Percentiles rank a stretch among this genome's conserved stretches.
Conservation (phyloP, 2,888 invertebrate genomes). For the Lydus trimaculatus region DNA sequence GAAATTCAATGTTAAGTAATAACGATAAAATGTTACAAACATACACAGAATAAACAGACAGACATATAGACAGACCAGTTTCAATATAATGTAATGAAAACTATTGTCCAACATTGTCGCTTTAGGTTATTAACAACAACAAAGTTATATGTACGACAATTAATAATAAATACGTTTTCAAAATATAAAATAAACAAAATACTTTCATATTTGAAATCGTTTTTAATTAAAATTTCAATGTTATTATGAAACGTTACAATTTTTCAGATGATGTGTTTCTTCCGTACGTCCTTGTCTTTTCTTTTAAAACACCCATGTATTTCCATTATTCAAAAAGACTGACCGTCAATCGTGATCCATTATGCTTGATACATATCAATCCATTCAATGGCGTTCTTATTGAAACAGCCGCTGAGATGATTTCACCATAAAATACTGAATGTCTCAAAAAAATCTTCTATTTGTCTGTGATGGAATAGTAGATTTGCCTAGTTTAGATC, state of each 20-base stretch:
- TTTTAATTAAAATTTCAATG: not conserved
- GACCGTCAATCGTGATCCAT: slow-evolving; percentile 15
- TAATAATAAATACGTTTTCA: slow-evolving; percentile 45
- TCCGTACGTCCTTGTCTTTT: not conserved
- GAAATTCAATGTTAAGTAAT: not conserved
- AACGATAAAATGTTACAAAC: not conserved
- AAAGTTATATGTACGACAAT: slow-evolving; percentile 37
- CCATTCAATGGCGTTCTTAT: slow-evolving; percentile 14
- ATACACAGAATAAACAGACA: not conserved
- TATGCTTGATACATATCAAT: slow-evolving; percentile 7
- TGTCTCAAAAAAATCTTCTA: not conserved
- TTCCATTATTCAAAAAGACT: slow-evolving; percentile 36
- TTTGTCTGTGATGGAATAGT: no score
- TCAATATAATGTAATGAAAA: slow-evolving; percentile 18
- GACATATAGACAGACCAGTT: not conserved
- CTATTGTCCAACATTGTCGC: slow-evolving; percentile 29
- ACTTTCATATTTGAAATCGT: not conserved
- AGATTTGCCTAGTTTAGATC: no score
- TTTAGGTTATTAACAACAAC: slow-evolving; percentile 20
- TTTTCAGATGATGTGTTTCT: not conserved
- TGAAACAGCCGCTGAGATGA: slow-evolving; percentile 24
- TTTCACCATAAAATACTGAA: slow-evolving; percentile 13
- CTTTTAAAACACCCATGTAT: slow-evolving; percentile 16
- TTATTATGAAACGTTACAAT: not conserved
- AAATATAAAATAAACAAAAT: not conserved